Evolutionary conservation across 2,888 invertebrate genomes (phyloP), one percentile per base, ranked within the genome.

Genomic region (Shargacucullia verbasci): DNA sequence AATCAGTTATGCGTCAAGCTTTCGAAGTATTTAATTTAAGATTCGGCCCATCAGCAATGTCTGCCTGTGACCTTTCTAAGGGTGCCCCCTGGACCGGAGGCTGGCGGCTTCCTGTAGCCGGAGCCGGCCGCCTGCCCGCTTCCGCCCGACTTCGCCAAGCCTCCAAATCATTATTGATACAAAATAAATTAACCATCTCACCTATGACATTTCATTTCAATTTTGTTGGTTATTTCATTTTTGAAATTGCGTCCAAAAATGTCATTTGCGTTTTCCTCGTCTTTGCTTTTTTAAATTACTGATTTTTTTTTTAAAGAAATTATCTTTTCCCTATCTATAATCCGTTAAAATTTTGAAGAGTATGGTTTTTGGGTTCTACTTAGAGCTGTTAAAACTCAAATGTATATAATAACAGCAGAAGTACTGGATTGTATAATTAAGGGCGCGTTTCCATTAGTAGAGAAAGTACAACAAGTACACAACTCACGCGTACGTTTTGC

Each of bases 61-160:
- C 67, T 53, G 59, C 59, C 62, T 62, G 62, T 66, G 79, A 78
- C 78, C 82, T 81, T 82, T 72, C 59, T 39, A 56, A 52, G 63
- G 70, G 62, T 45, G 62, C 50, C 55, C 69, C 59, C 49, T 65
- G 62, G 65, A 57, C 76, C 76, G 71, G 69, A 64, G 70, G 73
- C 59, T 9, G 57, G 45, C 49, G 58, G 60, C 69, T 76, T 81
- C 83, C 83, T 73, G 80, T 68, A 10, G 29, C 44, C 62, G 49
- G 37, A 54, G 50, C 65, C 69, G 74, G 50, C 67, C 67, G 70
- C 70, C 69, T 70, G 70, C 68, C 66, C 65, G 66, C 78, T 73
- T 80, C 76, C 78, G 79, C 71, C 52, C 59, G 53, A 58, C 59
- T 66, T 53, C 60, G 39, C 63, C 52, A 43, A 37, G 44, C 68